Evolutionary conservation across 2,113 vertebrate genomes (phyloP).

Genomic region (Isurus oxyrinchus): DNA sequence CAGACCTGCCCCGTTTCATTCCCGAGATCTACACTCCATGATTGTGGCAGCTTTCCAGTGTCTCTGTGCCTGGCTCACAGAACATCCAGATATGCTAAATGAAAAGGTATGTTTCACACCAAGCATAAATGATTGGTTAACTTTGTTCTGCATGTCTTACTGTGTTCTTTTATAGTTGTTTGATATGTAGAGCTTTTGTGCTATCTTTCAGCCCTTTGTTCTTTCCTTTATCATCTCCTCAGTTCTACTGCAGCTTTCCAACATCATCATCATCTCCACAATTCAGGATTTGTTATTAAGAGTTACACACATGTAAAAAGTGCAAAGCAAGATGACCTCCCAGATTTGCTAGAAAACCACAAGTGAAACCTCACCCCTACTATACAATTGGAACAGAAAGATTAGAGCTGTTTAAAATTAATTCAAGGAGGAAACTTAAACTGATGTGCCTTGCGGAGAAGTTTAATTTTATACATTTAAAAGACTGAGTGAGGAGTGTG

Average conservation of each 20-base stretch:
- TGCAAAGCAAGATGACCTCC: not conserved
- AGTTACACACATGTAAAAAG: not conserved
- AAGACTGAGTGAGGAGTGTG: not conserved
- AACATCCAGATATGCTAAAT: conserved; percentile 86
- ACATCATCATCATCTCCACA: not conserved
- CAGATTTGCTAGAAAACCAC: not conserved
- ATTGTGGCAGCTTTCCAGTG: conserved; percentile 95
- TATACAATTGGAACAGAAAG: not conserved
- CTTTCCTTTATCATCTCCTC: not conserved
- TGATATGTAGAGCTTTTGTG: not conserved
- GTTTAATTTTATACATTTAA: not conserved
- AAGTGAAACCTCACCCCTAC: not conserved
- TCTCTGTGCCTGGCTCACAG: conserved; percentile 89
- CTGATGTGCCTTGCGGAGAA: not conserved
- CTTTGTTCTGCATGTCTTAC: not conserved
- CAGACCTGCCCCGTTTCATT: conserved; percentile 85
- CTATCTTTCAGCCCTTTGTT: not conserved
- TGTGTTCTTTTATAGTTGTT: not conserved
- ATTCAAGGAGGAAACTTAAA: not conserved
- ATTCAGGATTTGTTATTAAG: not conserved
- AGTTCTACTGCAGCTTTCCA: not conserved
- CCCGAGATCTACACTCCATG: conserved; percentile 92
- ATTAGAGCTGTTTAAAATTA: not conserved
- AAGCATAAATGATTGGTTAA: not conserved
- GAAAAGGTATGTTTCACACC: conserved; percentile 67